phyloP scores from a whole-genome alignment of 2,797 vertebrate species.

The Potorous gilbertii region DNA sequence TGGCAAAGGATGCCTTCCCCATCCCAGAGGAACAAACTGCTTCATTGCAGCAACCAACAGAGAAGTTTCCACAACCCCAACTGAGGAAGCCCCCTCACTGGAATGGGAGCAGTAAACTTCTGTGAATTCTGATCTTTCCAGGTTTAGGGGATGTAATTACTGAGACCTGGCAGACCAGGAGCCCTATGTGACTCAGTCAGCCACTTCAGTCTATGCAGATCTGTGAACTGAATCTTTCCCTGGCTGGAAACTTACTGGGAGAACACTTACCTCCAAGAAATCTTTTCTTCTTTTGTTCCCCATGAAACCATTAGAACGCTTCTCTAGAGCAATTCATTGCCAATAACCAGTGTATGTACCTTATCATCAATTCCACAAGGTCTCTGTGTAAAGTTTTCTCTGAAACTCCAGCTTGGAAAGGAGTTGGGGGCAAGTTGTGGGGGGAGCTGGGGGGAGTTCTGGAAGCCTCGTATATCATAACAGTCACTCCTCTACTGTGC shows the following conservation, averaged over 20 bases:
- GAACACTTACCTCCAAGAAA: conserved; percentile 53
- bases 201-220: conserved; percentile 43
- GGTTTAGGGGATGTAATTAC: conserved; percentile 36
- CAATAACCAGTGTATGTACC: conserved; percentile 2
- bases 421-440: not conserved
- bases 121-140: not conserved
- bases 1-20: not conserved
- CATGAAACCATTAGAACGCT: conserved; percentile 45
- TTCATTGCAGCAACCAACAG: not conserved
- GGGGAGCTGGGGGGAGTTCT: not conserved
- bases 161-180: conserved; percentile 46
- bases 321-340: conserved; percentile 15
- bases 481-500: not conserved
- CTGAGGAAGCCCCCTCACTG: not conserved
- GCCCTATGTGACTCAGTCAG: conserved; percentile 28
- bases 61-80: not conserved
- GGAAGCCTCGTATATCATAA: not conserved
- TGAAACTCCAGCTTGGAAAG: conserved; percentile 42
- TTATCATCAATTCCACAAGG: conserved; percentile 36
- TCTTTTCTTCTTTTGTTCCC: conserved; percentile 72
- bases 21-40: not conserved
- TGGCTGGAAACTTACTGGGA: conserved; percentile 42
- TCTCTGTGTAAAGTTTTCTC: conserved; percentile 33
- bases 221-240: not conserved
- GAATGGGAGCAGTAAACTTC: not conserved